Evolutionary conservation across 2,113 vertebrate species (phyloP).

Genomic region (Eptesicus fuscus): DNA sequence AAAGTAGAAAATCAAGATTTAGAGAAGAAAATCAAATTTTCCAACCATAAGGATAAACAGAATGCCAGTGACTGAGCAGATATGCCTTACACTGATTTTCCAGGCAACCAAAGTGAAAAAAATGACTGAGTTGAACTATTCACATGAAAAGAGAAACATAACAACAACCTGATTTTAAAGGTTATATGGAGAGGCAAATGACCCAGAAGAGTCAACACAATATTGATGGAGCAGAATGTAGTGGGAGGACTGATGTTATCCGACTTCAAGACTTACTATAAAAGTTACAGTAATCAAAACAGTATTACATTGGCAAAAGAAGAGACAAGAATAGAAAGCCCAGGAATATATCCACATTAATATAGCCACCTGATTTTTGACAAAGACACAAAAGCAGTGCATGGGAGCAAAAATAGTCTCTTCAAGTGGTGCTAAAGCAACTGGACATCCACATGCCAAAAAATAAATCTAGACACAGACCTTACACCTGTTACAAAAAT

Average conservation of each 20-base stretch:
- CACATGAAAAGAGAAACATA: not conserved
- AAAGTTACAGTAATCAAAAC: not conserved
- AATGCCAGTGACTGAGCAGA: not conserved
- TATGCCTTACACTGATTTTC: not conserved
- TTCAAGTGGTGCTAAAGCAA: not conserved
- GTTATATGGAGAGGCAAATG: not conserved
- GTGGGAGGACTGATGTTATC: not conserved
- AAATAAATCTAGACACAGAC: not conserved
- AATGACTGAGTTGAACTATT: not conserved
- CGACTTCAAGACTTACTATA: not conserved
- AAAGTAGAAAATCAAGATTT: not conserved
- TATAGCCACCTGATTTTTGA: not conserved
- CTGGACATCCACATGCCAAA: not conserved
- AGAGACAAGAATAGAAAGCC: not conserved
- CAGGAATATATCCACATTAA: not conserved
- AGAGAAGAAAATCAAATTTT: not conserved
- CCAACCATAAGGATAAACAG: not conserved
- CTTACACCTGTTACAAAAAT: not conserved
- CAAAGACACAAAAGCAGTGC: not conserved
- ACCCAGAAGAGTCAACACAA: not conserved
- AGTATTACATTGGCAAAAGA: not conserved
- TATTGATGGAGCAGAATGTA: not conserved
- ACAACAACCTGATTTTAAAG: not conserved
- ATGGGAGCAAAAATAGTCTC: not conserved
- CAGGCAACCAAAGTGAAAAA: not conserved